Base-by-base conservation (phyloP, 2,797 vertebrate species). In the Brotogeris chrysoptera region DNA sequence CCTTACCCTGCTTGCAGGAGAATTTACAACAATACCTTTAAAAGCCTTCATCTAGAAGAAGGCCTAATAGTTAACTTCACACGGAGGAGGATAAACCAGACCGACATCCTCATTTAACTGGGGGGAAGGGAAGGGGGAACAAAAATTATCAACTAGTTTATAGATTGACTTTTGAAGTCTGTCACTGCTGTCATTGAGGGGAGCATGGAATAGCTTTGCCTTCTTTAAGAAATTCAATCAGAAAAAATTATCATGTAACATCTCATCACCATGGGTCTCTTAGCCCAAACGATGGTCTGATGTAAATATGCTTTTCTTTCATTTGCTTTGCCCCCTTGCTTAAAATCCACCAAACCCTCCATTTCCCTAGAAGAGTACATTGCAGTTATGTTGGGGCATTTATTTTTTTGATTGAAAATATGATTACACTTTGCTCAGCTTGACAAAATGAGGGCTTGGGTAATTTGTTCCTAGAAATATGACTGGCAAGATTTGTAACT, bases 371-470 rank as follows among this genome's bases (percentile, higher is more conserved):
- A 34, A 72, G 11, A 63, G 28, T 20, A 60, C 6, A n/a, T 38
- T 39, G 53, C 21, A 65, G 2, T 72, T 57, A n/a, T 1, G 1
- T 28, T 16, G 2, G 9, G 10, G 4, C 13, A 44, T 27, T n/a
- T 44, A 7, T 34, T 38, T n/a, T 39, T 65, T 34, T 28, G 2
- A 52, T 6, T 44, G 23, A 65, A 69, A 85, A 61, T 13, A 73
- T 6, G 10, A 61, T 41, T 57, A 64, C 6, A 38, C 36, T 89
- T 88, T 1, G 1, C 10, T 79, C 15, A 23, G 23, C n/a, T 69
- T 53, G 57, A 61, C 19, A 81, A 79, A 80, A 74, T 24, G 10
- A 65, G 6, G 2, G 17, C 47, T 73, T 89, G 28, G 17, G 13
- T 16, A 27, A 38, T 60, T 80, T 60, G 13, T n/a, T 82, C 17